Conservation (phyloP, 2,797 vertebrate genomes). For the Schizopygopsis malacanthus region DNA sequence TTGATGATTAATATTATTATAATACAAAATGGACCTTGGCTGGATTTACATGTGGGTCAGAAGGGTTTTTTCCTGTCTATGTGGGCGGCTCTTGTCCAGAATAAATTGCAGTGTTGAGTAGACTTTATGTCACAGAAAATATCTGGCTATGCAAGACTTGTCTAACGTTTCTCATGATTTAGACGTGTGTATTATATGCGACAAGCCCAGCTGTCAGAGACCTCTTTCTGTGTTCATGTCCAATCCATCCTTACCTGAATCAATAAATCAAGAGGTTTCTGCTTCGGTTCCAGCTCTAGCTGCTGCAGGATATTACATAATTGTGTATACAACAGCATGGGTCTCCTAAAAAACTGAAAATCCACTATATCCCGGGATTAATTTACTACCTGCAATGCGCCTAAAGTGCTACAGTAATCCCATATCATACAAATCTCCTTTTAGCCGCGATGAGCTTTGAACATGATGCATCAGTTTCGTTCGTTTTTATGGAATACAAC, state of each 20-base stretch:
- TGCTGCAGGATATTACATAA: slow-evolving; percentile 38
- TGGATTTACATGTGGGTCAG: not conserved
- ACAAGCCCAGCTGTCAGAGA: not conserved
- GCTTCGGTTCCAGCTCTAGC: not conserved
- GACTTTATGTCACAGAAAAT: not conserved
- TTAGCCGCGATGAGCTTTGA: slow-evolving; percentile 25
- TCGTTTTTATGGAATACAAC: slow-evolving; percentile 11
- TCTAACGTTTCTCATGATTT: not conserved
- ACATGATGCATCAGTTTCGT: slow-evolving; percentile 28
- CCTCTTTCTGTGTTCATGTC: not conserved
- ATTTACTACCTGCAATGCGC: slow-evolving; percentile 27
- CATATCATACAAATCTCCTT: slow-evolving; percentile 47
- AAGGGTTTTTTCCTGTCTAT: not conserved
- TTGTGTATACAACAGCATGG: slow-evolving; percentile 16
- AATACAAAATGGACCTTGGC: not conserved
- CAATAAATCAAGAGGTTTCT: slow-evolving; percentile 18
- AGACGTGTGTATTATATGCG: not conserved
- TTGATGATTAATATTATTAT: not conserved
- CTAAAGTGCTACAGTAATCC: slow-evolving; percentile 45
- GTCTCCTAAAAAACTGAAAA: slow-evolving; percentile 16
- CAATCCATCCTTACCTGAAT: not conserved
- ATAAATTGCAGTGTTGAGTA: not conserved
- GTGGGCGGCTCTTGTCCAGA: not conserved
- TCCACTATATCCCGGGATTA: slow-evolving; percentile 28
- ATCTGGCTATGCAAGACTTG: not conserved